Conservation (phyloP, 2,888 invertebrate species). For the Brachyptera putata region DNA sequence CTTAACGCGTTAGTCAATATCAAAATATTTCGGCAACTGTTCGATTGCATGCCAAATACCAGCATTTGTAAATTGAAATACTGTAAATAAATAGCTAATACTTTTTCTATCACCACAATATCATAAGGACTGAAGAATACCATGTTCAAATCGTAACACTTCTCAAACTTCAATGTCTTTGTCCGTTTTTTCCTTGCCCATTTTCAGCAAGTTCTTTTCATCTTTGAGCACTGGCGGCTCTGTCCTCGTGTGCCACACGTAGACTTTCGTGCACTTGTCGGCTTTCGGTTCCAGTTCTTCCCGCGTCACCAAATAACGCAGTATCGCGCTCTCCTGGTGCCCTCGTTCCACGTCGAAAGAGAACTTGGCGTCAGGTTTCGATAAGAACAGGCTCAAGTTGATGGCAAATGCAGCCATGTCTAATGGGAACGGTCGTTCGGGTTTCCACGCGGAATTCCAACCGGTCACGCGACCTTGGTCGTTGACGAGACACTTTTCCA, state of each 20-base stretch:
- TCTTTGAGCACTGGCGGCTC: conserved; percentile 76
- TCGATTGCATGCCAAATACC: too few relatives aligned
- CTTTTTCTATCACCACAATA: too few relatives aligned
- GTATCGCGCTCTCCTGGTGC: conserved; percentile 81
- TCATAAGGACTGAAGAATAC: not conserved
- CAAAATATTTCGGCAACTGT: too few relatives aligned
- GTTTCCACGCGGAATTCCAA: conserved; percentile 79
- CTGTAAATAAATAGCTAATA: too few relatives aligned
- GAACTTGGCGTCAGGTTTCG: conserved; percentile 70
- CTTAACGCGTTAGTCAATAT: too few relatives aligned
- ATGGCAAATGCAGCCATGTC: conserved; percentile 98
- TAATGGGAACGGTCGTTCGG: conserved; percentile 87
- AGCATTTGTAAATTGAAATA: too few relatives aligned
- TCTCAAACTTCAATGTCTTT: conserved; percentile 59
- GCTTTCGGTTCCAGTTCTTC: conserved; percentile 87
- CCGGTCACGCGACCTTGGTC: conserved; percentile 55
- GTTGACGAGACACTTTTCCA: conserved; percentile 81
- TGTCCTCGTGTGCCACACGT: conserved; percentile 98
- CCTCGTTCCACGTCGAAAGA: conserved; percentile 83
- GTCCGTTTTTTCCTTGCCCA: conserved; percentile 52
- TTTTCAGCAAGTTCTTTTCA: conserved; percentile 55
- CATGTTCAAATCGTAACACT: conserved; percentile 41
- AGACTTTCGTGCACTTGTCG: conserved; percentile 86
- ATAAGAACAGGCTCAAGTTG: conserved; percentile 67
- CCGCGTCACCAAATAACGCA: conserved; percentile 62